Evolutionary conservation across 2,797 vertebrate genomes (phyloP).

Genomic region (Neosalanx taihuensis): DNA sequence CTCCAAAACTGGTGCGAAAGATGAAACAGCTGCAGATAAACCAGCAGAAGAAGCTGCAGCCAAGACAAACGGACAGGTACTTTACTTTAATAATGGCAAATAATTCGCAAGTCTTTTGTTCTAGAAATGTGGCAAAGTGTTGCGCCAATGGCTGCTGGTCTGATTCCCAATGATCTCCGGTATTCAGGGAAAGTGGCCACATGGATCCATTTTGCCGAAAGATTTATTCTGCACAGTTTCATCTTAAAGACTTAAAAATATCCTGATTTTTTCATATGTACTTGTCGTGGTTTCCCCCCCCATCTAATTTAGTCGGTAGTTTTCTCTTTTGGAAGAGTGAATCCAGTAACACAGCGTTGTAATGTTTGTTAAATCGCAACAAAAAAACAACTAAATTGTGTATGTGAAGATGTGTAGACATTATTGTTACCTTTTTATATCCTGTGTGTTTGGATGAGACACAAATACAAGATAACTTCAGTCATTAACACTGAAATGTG

Average conservation of each 20-base stretch:
- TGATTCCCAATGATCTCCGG: constrained; percentile 59
- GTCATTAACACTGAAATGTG: neutral
- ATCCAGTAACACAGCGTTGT: neutral
- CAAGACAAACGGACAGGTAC: constrained; percentile 96
- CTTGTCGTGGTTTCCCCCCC: neutral
- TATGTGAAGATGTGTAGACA: neutral
- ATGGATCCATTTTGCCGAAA: constrained; percentile 42
- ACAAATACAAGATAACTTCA: neutral
- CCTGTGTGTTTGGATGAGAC: neutral
- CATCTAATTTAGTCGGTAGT: neutral
- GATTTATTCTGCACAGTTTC: neutral
- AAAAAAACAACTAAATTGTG: neutral
- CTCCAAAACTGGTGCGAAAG: constrained; percentile 96
- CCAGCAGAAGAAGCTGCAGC: constrained; percentile 87
- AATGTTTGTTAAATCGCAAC: neutral
- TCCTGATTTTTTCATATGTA: neutral
- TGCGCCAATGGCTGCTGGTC: constrained; percentile 56
- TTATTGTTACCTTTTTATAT: neutral
- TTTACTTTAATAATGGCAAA: constrained; percentile 56
- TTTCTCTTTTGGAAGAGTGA: neutral
- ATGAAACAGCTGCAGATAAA: constrained; percentile 86
- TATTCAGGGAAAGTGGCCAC: constrained; percentile 69
- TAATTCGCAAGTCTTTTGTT: constrained; percentile 28
- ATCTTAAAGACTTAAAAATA: neutral
- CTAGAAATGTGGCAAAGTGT: constrained; percentile 48